Conservation (phyloP, 1,140 invertebrate species). For the Drosophila nannoptera region DNA sequence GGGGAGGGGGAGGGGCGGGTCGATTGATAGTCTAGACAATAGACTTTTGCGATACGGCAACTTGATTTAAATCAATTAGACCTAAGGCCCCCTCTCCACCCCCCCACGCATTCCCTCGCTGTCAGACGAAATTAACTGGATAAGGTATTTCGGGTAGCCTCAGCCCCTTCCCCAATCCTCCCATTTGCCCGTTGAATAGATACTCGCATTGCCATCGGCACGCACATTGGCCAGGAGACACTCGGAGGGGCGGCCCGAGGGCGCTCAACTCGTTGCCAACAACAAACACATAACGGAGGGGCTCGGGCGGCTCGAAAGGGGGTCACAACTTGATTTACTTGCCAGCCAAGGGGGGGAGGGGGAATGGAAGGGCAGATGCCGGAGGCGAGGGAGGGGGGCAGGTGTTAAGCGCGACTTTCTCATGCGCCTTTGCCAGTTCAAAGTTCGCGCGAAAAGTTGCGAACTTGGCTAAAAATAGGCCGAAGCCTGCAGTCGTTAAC, state of each 20-base stretch:
- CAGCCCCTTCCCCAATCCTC: conserved; percentile 22
- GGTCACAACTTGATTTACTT: conserved; percentile 61
- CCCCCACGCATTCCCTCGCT: conserved; percentile 26
- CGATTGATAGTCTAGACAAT: conserved; percentile 74
- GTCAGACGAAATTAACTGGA: conserved; percentile 69
- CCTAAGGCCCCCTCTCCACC: not conserved
- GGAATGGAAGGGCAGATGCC: not conserved
- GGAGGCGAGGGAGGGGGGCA: not conserved
- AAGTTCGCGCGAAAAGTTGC: conserved; percentile 73
- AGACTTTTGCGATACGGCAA: conserved; percentile 45
- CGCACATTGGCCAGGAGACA: conserved; percentile 19
- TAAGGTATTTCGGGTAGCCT: conserved; percentile 59
- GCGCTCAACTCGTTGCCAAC: conserved; percentile 74
- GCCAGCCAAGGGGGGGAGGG: conserved; percentile 17
- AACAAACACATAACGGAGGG: conserved; percentile 65
- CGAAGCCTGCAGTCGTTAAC: conserved; percentile 68
- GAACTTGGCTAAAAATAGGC: conserved; percentile 72
- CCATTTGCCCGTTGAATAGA: conserved; percentile 23
- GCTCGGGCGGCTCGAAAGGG: conserved; percentile 43
- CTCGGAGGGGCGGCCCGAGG: conserved; percentile 22
- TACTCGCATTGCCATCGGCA: conserved; percentile 39
- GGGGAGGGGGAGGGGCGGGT: too few relatives aligned
- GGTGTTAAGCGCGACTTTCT: not conserved
- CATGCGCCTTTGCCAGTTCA: conserved; percentile 50
- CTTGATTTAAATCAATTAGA: conserved; percentile 77